These are phyloP conservation scores for Arothron firmamentum DNA, from an alignment of 2,113 vertebrate genomes.

Conservation along the genomic window DNA sequence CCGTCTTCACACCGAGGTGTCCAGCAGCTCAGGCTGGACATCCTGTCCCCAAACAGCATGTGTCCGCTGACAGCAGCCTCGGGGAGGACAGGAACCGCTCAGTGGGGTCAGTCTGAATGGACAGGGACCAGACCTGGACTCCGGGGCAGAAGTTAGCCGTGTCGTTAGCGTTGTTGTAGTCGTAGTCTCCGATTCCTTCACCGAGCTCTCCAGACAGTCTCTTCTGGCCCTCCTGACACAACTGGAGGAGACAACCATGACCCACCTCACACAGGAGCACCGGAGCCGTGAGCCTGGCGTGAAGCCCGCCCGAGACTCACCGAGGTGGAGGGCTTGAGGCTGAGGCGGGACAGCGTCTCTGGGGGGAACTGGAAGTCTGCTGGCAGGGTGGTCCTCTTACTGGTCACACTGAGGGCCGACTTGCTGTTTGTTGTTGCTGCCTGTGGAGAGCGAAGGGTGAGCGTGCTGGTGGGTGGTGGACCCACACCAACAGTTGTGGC, in stretches of 20 bases:
- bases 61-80: too few species aligned
- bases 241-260: conserved; percentile 54
- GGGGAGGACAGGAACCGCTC: too few species aligned
- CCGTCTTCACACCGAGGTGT: too few species aligned
- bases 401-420: conserved; percentile 76
- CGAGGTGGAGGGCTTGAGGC: conserved; percentile 80
- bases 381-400: conserved; percentile 83
- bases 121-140: conserved; percentile 71
- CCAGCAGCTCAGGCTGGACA: too few species aligned
- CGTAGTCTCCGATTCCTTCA: conserved; percentile 82
- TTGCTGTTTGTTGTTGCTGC: conserved; percentile 78
- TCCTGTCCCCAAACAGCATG: too few species aligned
- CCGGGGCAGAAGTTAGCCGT: conserved; percentile 90
- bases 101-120: background rate
- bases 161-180: conserved; percentile 91
- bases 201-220: conserved; percentile 64
- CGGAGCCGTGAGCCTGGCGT: too few species aligned
- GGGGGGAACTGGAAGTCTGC: conserved; percentile 85
- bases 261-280: too few species aligned
- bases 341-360: conserved; percentile 76
- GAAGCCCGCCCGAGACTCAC: conserved; percentile 69
- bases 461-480: too few species aligned
- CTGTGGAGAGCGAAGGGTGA: conserved; percentile 58
- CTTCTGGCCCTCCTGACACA: conserved; percentile 53
- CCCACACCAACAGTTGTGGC: too few species aligned